Percentiles rank a stretch among this genome's conserved stretches.
These are phyloP conservation scores for Melanotaenia boesemani DNA, from an alignment of 2,797 vertebrate species.

Conservation along the genomic window DNA sequence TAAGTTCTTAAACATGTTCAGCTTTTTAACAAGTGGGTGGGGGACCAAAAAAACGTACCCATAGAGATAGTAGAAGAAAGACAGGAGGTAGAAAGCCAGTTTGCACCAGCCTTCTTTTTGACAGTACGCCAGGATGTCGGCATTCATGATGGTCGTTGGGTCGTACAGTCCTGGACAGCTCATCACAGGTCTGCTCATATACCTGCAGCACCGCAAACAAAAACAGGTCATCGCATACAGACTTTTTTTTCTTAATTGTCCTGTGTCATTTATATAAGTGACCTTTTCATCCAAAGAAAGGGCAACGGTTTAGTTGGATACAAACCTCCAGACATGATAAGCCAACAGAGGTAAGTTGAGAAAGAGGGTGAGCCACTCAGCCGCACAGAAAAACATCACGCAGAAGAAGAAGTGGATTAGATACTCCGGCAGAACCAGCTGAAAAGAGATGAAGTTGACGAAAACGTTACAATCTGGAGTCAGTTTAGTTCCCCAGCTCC, in stretches of 20 bases:
- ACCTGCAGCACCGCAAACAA: slow-evolving; percentile 39
- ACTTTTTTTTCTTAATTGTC: background rate
- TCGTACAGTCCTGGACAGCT: slow-evolving; percentile 97
- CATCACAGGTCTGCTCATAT: slow-evolving; percentile 94
- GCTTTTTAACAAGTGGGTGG: background rate
- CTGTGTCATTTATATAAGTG: background rate
- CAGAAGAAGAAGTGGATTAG: slow-evolving; percentile 99
- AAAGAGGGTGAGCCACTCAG: slow-evolving; percentile 96
- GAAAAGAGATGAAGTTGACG: slow-evolving; percentile 33
- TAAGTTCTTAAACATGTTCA: background rate
- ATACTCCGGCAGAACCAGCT: slow-evolving; percentile 99
- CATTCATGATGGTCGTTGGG: slow-evolving; percentile 99
- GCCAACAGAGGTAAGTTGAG: slow-evolving; percentile 97
- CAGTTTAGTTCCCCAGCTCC: background rate
- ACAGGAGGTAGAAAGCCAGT: slow-evolving; percentile 98
- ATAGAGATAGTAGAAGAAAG: slow-evolving; percentile 99
- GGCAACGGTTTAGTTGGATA: background rate
- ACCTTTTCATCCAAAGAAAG: background rate
- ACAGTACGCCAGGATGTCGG: slow-evolving; percentile 98
- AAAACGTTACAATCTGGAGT: background rate
- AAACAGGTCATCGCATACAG: background rate
- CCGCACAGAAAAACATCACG: slow-evolving; percentile 99
- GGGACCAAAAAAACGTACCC: slow-evolving; percentile 81
- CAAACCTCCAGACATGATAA: slow-evolving; percentile 98
- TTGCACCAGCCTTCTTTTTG: slow-evolving; percentile 99